Evolutionary conservation across 2,888 invertebrate genomes (phyloP).

Genomic region (Acronicta leporina): DNA sequence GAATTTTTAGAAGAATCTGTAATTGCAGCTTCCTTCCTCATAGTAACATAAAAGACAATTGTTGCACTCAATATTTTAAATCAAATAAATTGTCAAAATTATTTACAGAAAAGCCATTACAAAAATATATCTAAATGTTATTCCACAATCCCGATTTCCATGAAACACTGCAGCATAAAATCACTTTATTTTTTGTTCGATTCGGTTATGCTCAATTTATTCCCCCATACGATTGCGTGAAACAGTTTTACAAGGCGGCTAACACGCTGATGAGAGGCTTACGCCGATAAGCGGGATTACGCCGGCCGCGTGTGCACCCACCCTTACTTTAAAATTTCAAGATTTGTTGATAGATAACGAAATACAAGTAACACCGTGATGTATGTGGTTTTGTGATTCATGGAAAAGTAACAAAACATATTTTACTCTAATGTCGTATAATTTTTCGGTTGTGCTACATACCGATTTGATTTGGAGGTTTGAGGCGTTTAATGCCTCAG

Average conservation of each 20-base stretch:
- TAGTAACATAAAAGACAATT: background rate
- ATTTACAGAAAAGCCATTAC: background rate
- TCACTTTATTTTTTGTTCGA: constrained; percentile 48
- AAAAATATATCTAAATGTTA: constrained; percentile 15
- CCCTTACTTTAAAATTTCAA: constrained; percentile 80
- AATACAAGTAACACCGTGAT: constrained; percentile 38
- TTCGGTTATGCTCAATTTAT: constrained; percentile 55
- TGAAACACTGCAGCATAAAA: constrained; percentile 32
- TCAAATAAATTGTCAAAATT: background rate
- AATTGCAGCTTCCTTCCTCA: background rate
- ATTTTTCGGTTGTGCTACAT: no score
- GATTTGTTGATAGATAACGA: constrained; percentile 66
- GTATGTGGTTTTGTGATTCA: constrained; percentile 24
- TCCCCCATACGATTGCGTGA: constrained; percentile 47
- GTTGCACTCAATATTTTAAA: background rate
- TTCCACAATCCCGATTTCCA: constrained; percentile 10
- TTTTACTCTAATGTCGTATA: no score
- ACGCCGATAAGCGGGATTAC: constrained; percentile 76
- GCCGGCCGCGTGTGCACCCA: constrained; percentile 62
- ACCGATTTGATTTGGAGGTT: no score
- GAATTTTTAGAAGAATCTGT: background rate
- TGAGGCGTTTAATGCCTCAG: no score
- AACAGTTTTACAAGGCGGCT: constrained; percentile 57
- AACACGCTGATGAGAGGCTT: constrained; percentile 79
- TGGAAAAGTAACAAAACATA: background rate